phyloP scores from a whole-genome alignment of 2,113 vertebrate species.

The Nothobranchius kuhntae region DNA sequence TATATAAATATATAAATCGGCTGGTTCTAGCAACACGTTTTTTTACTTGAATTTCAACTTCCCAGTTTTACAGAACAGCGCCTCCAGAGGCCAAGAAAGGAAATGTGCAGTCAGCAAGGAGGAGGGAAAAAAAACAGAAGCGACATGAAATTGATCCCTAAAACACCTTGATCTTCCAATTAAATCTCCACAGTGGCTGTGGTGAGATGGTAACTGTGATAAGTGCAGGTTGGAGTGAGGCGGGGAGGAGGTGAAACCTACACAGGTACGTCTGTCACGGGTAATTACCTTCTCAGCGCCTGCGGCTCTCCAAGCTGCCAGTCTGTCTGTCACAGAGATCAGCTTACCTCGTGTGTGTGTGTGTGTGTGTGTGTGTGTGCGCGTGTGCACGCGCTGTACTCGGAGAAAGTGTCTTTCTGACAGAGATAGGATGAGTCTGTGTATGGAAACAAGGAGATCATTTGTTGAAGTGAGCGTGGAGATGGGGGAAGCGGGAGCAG shows the following conservation, averaged over 20 bases:
- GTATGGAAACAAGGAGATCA: constrained; percentile 49
- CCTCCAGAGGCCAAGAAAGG: constrained; percentile 38
- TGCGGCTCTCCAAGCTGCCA: constrained; percentile 60
- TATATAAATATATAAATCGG: too few relatives aligned
- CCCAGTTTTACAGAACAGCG: constrained; percentile 23
- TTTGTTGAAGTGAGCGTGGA: constrained; percentile 35
- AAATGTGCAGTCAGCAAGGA: neutral
- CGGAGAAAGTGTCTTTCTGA: constrained; percentile 28
- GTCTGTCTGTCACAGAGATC: constrained; percentile 73
- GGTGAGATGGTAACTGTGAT: constrained; percentile 68
- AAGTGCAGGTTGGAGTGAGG: constrained; percentile 67
- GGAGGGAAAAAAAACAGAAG: constrained; percentile 22
- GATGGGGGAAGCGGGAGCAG: constrained; percentile 9
- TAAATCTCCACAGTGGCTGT: constrained; percentile 56
- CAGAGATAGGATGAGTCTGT: constrained; percentile 25
- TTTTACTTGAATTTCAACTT: neutral
- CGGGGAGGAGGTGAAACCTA: constrained; percentile 61
- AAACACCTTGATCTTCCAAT: constrained; percentile 74
- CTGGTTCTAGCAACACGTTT: too few relatives aligned
- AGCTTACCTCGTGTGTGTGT: constrained; percentile 61
- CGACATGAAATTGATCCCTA: constrained; percentile 66
- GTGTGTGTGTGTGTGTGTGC: constrained; percentile 60
- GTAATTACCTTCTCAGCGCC: constrained; percentile 74
- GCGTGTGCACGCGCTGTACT: constrained; percentile 10
- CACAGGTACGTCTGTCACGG: constrained; percentile 77